These are phyloP conservation scores for Aegotheles bennettii DNA, from an alignment of 2,113 vertebrate genomes.

Conservation along the genomic window DNA sequence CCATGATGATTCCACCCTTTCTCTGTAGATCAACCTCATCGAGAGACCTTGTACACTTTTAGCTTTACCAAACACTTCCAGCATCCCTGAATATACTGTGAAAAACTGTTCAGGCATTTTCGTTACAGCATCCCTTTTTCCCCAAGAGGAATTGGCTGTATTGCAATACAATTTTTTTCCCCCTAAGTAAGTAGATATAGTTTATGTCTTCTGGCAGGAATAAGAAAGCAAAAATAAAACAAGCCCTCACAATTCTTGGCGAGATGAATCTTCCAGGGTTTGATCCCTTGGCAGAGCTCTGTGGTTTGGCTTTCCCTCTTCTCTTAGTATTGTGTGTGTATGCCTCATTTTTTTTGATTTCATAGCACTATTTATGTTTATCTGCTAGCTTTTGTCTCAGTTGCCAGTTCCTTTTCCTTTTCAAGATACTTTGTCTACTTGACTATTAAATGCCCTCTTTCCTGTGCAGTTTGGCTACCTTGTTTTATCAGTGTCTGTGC, in stretches of 20 bases:
- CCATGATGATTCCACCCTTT: background rate
- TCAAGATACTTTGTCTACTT: background rate
- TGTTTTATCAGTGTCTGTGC: background rate
- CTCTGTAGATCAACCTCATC: background rate
- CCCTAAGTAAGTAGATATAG: constrained; percentile 5
- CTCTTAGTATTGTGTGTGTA: background rate
- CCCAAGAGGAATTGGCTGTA: background rate
- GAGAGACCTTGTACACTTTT: background rate
- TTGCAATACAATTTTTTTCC: background rate
- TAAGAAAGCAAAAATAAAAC: constrained; percentile 33
- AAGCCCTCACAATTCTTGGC: background rate
- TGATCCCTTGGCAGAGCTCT: constrained; percentile 8
- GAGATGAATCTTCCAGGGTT: background rate
- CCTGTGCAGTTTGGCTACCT: background rate
- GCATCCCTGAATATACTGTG: background rate
- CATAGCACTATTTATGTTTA: background rate
- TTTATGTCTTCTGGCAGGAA: constrained; percentile 13
- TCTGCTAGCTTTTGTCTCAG: background rate
- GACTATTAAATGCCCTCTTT: background rate
- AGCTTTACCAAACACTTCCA: background rate
- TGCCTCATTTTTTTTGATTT: constrained; percentile 3
- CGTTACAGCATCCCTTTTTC: background rate
- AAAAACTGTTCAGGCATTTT: background rate
- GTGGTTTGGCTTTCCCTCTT: constrained; percentile 11
- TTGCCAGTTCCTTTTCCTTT: background rate